Conservation (phyloP, 2,797 vertebrate genomes). For the Peromyscus nudipes region DNA sequence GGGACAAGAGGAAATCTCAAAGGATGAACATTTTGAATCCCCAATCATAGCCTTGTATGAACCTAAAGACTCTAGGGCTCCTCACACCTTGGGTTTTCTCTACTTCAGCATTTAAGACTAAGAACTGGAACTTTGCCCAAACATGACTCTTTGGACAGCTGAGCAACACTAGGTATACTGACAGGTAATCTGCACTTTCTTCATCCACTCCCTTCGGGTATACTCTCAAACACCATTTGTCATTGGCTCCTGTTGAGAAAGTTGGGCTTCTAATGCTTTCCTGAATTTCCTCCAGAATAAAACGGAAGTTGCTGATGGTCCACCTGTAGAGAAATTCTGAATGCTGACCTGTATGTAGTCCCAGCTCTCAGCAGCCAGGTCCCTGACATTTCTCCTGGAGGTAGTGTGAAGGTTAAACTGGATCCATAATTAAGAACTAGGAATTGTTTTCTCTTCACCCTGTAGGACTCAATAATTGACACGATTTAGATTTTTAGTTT, state of each 20-base stretch:
- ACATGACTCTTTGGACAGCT: not conserved
- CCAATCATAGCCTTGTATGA: fast-evolving
- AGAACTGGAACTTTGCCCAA: not conserved
- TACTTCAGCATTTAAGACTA: too few species aligned
- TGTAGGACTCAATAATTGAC: not conserved
- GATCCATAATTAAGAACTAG: not conserved
- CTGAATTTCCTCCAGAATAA: not conserved
- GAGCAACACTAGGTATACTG: not conserved
- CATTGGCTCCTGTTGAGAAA: too few species aligned
- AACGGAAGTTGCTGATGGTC: not conserved
- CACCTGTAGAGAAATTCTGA: not conserved
- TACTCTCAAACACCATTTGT: not conserved
- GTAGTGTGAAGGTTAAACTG: not conserved
- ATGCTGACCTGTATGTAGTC: too few species aligned
- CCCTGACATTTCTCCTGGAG: not conserved
- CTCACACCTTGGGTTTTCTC: too few species aligned
- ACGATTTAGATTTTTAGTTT: not conserved
- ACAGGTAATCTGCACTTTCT: not conserved
- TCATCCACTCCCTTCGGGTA: not conserved
- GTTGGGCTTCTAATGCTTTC: too few species aligned
- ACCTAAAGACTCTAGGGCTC: too few species aligned
- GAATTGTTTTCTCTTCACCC: too few species aligned
- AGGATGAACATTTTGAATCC: not conserved
- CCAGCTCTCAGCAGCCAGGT: too few species aligned
- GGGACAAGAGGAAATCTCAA: not conserved